Percentiles rank a stretch among this genome's conserved stretches.
phyloP scores from a whole-genome alignment of 2,113 vertebrate species.

The Ancistrus triradiatus region DNA sequence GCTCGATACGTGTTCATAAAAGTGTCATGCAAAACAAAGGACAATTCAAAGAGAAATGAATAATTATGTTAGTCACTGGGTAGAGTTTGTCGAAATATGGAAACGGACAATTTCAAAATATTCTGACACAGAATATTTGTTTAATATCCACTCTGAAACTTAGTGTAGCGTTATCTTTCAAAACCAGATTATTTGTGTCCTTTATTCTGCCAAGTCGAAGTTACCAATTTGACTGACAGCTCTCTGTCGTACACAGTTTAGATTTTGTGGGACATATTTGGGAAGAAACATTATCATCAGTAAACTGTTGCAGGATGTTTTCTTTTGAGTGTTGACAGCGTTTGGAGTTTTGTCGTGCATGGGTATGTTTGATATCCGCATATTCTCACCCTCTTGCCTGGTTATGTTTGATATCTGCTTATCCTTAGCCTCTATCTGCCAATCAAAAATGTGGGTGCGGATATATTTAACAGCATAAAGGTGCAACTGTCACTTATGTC shows the following conservation, averaged over 20 bases:
- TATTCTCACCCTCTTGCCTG: background rate
- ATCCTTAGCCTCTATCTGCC: constrained; percentile 28
- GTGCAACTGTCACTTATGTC: constrained; percentile 11
- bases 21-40: background rate
- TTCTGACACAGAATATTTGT: too few relatives aligned
- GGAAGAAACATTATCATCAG: background rate
- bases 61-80: too few relatives aligned
- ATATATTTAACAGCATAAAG: constrained; percentile 37
- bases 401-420: too few relatives aligned
- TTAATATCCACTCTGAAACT: too few relatives aligned
- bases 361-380: constrained; percentile 17
- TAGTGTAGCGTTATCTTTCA: background rate
- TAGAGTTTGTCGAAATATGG: too few relatives aligned
- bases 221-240: constrained; percentile 1
- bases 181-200: background rate
- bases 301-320: constrained; percentile 20
- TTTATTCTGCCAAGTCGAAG: background rate
- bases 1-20: constrained; percentile 7
- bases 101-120: too few relatives aligned
- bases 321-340: background rate
- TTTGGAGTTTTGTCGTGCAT: background rate
- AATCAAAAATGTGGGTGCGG: constrained; percentile 10
- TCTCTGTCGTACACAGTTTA: background rate
- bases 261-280: constrained; percentile 1
- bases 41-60: background rate